Evolutionary conservation across 2,113 vertebrate genomes (phyloP).

Genomic region (Hassar affinis): DNA sequence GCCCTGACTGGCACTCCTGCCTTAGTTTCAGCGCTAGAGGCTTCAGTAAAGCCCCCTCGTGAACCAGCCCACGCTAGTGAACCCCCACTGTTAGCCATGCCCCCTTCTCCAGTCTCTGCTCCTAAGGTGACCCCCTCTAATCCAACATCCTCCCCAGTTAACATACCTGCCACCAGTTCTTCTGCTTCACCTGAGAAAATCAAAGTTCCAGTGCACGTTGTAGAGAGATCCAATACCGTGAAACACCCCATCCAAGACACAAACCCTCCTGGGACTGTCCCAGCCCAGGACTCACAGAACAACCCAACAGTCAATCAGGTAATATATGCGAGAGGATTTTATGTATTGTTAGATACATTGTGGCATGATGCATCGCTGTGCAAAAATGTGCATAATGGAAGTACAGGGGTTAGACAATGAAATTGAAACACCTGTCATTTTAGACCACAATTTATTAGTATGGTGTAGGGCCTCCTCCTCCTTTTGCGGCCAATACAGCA

Average conservation of each 20-base stretch:
- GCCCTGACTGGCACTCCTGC: slow-evolving; percentile 15
- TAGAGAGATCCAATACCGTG: background rate
- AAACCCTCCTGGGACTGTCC: slow-evolving; percentile 24
- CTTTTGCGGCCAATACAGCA: too few species aligned
- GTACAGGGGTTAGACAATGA: too few species aligned
- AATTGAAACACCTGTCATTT: too few species aligned
- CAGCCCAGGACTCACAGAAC: slow-evolving; percentile 45
- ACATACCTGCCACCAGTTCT: slow-evolving; percentile 27
- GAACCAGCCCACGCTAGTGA: slow-evolving; percentile 33
- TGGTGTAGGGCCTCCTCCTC: too few species aligned
- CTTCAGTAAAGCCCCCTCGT: slow-evolving; percentile 23
- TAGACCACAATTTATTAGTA: too few species aligned
- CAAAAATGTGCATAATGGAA: background rate
- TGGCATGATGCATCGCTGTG: background rate
- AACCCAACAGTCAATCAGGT: slow-evolving; percentile 54
- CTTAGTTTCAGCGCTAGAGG: background rate
- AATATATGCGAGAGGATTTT: background rate
- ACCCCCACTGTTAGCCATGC: background rate
- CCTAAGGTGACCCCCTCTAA: background rate
- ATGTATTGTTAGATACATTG: background rate
- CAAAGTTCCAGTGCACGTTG: background rate
- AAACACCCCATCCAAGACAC: slow-evolving; percentile 69
- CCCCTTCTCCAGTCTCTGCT: background rate
- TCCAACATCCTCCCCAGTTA: background rate
- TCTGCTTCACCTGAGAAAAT: slow-evolving; percentile 17